phyloP scores from a whole-genome alignment of 2,113 vertebrate species.

The Cryptomyrus ogoouensis region DNA sequence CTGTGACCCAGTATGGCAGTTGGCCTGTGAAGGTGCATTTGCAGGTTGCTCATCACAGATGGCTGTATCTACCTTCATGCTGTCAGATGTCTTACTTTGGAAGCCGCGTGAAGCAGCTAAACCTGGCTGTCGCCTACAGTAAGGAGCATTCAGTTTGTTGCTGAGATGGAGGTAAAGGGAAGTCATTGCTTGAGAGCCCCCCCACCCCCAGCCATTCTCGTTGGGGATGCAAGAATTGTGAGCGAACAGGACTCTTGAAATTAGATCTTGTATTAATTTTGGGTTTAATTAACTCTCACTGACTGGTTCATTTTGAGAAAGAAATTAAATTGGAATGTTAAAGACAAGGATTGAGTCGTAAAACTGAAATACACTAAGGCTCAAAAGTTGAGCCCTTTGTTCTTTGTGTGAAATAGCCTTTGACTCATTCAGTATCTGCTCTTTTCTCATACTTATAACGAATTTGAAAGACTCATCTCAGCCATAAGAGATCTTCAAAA shows the following conservation, averaged over 20 bases:
- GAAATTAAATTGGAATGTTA: conserved; percentile 8
- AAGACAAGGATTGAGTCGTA: conserved; percentile 11
- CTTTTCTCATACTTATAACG: not conserved
- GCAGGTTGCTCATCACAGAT: not conserved
- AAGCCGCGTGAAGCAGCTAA: not conserved
- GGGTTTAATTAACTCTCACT: conserved; percentile 15
- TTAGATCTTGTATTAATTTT: conserved; percentile 15
- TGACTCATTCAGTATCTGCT: not conserved
- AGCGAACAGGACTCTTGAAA: not conserved
- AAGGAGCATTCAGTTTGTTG: not conserved
- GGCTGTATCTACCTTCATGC: not conserved
- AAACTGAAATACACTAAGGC: not conserved
- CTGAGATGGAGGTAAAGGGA: not conserved
- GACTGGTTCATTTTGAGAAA: conserved; percentile 5
- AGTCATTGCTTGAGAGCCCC: not conserved
- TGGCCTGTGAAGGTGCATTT: not conserved
- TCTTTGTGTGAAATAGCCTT: not conserved
- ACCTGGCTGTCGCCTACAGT: not conserved
- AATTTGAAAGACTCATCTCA: not conserved
- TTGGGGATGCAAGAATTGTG: not conserved
- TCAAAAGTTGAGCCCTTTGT: not conserved
- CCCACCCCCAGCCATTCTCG: not conserved
- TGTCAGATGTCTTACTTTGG: not conserved
- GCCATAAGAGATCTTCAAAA: not conserved
- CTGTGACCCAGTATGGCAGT: not conserved